A percentile compares a stretch with the other conserved stretches of the same genome.
phyloP scores from a whole-genome alignment of 2,113 vertebrate species.

The Hassar affinis region DNA sequence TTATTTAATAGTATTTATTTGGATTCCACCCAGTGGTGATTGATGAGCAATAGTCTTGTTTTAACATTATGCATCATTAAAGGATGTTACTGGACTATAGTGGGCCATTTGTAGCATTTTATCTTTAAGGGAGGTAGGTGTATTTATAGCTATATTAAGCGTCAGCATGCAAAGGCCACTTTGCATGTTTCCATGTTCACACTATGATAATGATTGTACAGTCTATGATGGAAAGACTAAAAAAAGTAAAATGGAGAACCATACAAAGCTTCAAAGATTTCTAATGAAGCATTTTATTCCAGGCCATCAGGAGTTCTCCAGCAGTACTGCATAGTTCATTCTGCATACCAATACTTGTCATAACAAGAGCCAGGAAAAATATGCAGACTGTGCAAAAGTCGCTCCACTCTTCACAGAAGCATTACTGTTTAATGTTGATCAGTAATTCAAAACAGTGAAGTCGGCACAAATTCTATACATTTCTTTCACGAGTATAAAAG shows the following conservation, averaged over 20 bases:
- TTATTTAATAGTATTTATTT: too few relatives aligned
- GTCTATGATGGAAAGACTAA: background rate
- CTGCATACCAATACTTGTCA: constrained; percentile 36
- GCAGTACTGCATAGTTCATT: constrained; percentile 5
- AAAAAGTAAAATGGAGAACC: background rate
- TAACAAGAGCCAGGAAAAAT: constrained; percentile 24
- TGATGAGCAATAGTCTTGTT: background rate
- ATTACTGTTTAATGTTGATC: background rate
- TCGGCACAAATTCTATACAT: background rate
- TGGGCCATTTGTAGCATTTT: background rate
- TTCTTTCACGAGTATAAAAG: background rate
- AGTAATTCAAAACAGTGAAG: background rate
- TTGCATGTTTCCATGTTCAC: constrained; percentile 28
- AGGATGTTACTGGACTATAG: background rate
- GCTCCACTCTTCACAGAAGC: background rate
- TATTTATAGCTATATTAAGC: constrained; percentile 12
- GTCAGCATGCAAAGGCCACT: background rate
- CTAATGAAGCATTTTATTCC: background rate
- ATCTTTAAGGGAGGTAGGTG: background rate
- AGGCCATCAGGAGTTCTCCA: background rate
- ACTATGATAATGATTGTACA: background rate
- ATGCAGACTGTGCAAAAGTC: constrained; percentile 19
- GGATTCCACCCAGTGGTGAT: background rate
- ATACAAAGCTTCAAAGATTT: background rate
- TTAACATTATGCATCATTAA: background rate